Percentiles rank a stretch among this genome's conserved stretches.
Evolutionary conservation across 64 coral and sea anemone species (phyloP).

Genomic region (Trachythela sp.): DNA sequence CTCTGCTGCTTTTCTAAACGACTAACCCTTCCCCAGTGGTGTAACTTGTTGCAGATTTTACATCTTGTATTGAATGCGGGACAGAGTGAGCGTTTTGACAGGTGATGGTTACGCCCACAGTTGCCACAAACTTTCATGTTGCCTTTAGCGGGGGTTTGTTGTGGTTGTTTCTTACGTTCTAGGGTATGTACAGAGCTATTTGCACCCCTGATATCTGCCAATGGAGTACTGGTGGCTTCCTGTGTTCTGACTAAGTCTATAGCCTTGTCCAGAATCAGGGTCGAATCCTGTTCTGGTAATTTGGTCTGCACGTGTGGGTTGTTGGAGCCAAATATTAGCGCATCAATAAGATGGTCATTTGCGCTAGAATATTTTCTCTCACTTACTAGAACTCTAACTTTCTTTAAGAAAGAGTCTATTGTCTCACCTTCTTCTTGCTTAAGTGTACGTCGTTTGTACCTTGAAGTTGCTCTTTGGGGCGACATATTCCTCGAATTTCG

Average conservation of each 20-base stretch:
- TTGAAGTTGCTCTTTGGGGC: constrained; percentile 58
- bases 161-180: constrained; percentile 31
- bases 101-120: constrained; percentile 49
- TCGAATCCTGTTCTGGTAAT: constrained; percentile 50
- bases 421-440: constrained; percentile 44
- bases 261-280: constrained; percentile 52
- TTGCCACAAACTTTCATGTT: constrained; percentile 53
- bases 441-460: constrained; percentile 54
- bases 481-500: constrained; percentile 65
- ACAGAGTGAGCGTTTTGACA: constrained; percentile 55
- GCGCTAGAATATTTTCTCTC: constrained; percentile 53
- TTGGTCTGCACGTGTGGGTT: constrained; percentile 48
- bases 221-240: constrained; percentile 51
- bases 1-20: neutral
- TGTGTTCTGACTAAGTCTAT: constrained; percentile 50
- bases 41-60: constrained; percentile 28
- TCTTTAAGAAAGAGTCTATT: constrained; percentile 43
- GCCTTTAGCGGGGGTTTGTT: constrained; percentile 19
- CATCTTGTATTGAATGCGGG: constrained; percentile 55
- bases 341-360: constrained; percentile 60
- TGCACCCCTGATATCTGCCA: constrained; percentile 51
- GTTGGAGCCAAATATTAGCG: constrained; percentile 48
- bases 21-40: constrained; percentile 11
- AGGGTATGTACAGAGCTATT: constrained; percentile 30
- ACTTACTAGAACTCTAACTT: constrained; percentile 54